A percentile compares a stretch with the other conserved stretches of the same genome.
Evolutionary conservation across 2,797 vertebrate species (phyloP).

Genomic region (Melanotaenia nigrans): DNA sequence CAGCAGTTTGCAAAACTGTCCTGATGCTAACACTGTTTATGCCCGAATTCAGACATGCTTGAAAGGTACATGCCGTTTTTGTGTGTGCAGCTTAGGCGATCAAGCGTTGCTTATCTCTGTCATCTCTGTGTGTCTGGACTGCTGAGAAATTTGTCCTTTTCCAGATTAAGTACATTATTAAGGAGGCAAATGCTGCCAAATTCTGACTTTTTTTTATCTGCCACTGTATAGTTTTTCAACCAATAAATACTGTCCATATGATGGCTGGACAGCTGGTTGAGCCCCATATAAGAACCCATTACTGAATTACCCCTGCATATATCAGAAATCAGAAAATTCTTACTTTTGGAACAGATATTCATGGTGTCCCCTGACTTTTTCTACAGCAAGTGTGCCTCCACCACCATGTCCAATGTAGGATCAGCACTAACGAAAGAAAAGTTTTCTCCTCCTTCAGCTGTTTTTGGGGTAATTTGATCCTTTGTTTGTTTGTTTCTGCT

Average conservation of each 20-base stretch:
- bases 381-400: no score
- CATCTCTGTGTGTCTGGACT: conserved; percentile 5
- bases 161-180: conserved; percentile 10
- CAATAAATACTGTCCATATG: no score
- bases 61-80: conserved; percentile 19
- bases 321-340: no score
- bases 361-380: no score
- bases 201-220: neutral
- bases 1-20: conserved; percentile 21
- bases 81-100: conserved; percentile 16
- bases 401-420: no score
- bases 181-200: conserved; percentile 9
- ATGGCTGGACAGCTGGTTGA: no score
- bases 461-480: neutral
- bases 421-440: no score
- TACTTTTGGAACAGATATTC: no score
- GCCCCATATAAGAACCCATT: no score
- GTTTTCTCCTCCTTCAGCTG: conserved; percentile 19
- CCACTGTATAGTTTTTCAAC: no score
- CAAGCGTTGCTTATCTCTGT: conserved; percentile 31
- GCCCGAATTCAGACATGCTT: conserved; percentile 25
- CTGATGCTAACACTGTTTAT: conserved; percentile 18
- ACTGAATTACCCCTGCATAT: no score
- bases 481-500: conserved; percentile 45
- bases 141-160: conserved; percentile 24